These are phyloP conservation scores for Morinoia aosen DNA, from an alignment of 2,888 invertebrate species.

Conservation along the genomic window DNA sequence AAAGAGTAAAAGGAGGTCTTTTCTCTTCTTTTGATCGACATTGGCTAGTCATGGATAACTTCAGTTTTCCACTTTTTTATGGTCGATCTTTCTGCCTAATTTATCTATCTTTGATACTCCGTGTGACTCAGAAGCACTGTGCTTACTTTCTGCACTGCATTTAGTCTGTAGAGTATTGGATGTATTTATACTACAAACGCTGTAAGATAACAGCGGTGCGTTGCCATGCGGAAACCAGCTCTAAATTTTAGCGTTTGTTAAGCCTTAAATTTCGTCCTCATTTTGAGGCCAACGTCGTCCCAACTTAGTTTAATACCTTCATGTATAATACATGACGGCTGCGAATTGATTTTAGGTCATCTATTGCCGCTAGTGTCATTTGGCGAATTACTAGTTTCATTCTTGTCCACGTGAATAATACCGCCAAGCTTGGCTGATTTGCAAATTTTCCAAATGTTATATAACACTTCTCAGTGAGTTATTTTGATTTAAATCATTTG, in stretches of 20 bases:
- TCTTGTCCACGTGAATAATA: background rate
- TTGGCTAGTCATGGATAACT: constrained; percentile 29
- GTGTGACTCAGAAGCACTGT: background rate
- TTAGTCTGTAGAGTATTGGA: background rate
- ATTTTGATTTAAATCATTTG: background rate
- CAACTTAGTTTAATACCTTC: constrained; percentile 6
- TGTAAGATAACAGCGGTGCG: background rate
- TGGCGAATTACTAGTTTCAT: background rate
- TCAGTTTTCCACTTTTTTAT: constrained; percentile 5
- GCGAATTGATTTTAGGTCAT: background rate
- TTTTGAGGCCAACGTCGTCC: constrained; percentile 30
- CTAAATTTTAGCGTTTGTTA: constrained; percentile 3
- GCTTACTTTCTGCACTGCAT: background rate
- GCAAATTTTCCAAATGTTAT: background rate
- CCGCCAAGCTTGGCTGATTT: background rate
- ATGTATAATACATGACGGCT: background rate
- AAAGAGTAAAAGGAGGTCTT: background rate
- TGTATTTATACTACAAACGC: background rate
- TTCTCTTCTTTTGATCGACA: background rate
- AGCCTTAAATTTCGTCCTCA: background rate
- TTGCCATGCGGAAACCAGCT: background rate
- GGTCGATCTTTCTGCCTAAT: constrained; percentile 13
- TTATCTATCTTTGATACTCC: background rate
- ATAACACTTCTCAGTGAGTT: background rate
- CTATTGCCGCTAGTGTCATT: background rate